phyloP scores from a whole-genome alignment of 2,888 invertebrate genomes.

The Ernsta delagoae region DNA sequence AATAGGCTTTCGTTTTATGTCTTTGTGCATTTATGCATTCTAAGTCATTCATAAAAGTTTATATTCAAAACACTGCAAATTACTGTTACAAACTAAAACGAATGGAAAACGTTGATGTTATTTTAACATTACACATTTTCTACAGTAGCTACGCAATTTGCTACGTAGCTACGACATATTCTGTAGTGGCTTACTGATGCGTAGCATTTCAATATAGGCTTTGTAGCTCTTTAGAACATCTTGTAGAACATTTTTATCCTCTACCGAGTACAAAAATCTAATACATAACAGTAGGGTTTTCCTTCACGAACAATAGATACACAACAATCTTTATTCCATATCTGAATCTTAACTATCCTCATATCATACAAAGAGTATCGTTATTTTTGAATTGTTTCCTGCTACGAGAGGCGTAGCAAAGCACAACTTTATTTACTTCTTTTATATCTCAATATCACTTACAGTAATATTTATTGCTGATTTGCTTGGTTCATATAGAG shows the following conservation, averaged over 20 bases:
- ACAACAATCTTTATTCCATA: background rate
- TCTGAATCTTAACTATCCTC: background rate
- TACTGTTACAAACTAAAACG: no score
- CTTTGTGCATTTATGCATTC: no score
- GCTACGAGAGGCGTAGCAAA: background rate
- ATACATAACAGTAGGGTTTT: no score
- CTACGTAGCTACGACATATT: background rate
- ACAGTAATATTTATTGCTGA: constrained; percentile 9
- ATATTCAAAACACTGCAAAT: no score
- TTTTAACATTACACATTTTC: no score
- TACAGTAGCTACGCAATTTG: background rate
- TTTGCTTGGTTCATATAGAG: constrained; percentile 3
- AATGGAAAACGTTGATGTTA: no score
- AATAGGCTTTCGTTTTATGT: no score
- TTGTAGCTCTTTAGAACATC: background rate
- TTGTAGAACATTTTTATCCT: background rate
- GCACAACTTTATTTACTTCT: background rate
- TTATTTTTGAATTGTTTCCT: constrained; percentile 9
- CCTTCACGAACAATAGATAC: background rate
- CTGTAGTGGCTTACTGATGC: background rate
- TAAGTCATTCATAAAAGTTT: no score
- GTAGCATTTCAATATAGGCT: background rate
- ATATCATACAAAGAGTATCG: background rate
- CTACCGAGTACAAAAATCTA: no score
- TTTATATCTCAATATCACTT: background rate